phyloP scores from a whole-genome alignment of 2,888 invertebrate genomes.

The Luperina testacea region DNA sequence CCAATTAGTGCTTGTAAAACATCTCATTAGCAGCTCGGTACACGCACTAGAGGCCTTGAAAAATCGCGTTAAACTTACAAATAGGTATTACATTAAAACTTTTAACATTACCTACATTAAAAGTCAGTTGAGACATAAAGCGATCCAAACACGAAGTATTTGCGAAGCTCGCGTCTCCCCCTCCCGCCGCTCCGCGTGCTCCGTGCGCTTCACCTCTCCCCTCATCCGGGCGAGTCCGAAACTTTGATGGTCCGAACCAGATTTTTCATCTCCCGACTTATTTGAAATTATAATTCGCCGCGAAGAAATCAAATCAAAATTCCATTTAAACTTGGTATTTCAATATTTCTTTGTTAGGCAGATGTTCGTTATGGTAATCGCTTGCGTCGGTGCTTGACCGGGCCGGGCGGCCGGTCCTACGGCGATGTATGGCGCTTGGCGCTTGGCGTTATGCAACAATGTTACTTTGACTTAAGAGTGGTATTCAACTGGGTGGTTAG shows the following conservation, averaged over 20 bases:
- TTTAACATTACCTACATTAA: conserved; percentile 81
- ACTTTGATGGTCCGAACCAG: conserved; percentile 87
- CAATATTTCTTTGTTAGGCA: conserved; percentile 86
- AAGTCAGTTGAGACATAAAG: conserved; percentile 84
- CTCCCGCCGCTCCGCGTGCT: not conserved
- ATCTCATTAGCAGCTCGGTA: conserved; percentile 62
- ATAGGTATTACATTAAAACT: conserved; percentile 79
- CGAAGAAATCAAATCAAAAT: conserved; percentile 90
- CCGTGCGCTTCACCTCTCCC: conserved; percentile 33
- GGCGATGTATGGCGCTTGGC: conserved; percentile 4
- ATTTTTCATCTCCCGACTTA: conserved; percentile 88
- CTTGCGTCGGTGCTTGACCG: conserved; percentile 64
- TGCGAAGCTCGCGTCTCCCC: conserved; percentile 62
- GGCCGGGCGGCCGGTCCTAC: not conserved
- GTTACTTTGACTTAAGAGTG: conserved; percentile 38
- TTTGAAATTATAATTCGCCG: conserved; percentile 88
- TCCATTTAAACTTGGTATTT: conserved; percentile 88
- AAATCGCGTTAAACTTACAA: conserved; percentile 70
- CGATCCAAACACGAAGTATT: conserved; percentile 79
- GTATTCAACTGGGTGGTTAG: conserved; percentile 1
- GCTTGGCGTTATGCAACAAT: conserved; percentile 21
- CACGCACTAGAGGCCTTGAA: conserved; percentile 63
- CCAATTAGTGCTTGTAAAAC: conserved; percentile 52
- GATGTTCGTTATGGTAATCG: conserved; percentile 77
- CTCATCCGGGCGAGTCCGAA: conserved; percentile 73